phyloP scores from a whole-genome alignment of 2,888 invertebrate genomes.

The Cephus pulcher region DNA sequence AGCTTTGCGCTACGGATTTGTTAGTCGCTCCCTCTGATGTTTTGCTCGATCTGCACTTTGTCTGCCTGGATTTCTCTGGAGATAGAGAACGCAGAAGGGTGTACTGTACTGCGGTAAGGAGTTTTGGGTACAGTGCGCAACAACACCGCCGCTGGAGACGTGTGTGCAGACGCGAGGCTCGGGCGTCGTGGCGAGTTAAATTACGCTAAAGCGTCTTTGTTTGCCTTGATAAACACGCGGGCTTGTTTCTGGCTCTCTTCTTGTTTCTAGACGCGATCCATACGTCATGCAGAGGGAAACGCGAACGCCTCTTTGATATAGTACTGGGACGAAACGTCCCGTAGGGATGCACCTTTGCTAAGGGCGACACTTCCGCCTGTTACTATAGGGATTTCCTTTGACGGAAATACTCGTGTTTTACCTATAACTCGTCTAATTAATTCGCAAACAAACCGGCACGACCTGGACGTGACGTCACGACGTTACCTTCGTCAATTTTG shows the following conservation, averaged over 20 bases:
- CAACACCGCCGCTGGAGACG: not conserved
- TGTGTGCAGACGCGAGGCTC: not conserved
- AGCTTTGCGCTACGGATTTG: not conserved
- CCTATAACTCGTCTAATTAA: constrained; percentile 20
- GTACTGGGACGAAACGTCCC: not conserved
- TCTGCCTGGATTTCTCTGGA: not conserved
- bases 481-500: not conserved
- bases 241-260: not conserved
- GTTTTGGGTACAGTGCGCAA: not conserved
- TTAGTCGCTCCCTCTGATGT: not conserved
- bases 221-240: constrained; percentile 33
- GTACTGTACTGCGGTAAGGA: not conserved
- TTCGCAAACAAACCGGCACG: constrained; percentile 9
- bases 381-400: not conserved
- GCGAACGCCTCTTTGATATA: not conserved
- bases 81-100: not conserved
- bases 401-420: constrained; percentile 1
- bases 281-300: not conserved
- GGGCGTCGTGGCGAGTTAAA: constrained; percentile 36
- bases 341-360: not conserved
- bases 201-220: constrained; percentile 37
- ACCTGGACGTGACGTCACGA: not conserved
- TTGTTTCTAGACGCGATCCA: not conserved
- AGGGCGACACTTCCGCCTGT: not conserved
- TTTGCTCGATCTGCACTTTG: not conserved